Percentiles rank a stretch among this genome's conserved stretches.
These are phyloP conservation scores for Spongilla lacustris DNA, from an alignment of 37 sponge, comb jelly and placozoan species.

Conservation along the genomic window DNA sequence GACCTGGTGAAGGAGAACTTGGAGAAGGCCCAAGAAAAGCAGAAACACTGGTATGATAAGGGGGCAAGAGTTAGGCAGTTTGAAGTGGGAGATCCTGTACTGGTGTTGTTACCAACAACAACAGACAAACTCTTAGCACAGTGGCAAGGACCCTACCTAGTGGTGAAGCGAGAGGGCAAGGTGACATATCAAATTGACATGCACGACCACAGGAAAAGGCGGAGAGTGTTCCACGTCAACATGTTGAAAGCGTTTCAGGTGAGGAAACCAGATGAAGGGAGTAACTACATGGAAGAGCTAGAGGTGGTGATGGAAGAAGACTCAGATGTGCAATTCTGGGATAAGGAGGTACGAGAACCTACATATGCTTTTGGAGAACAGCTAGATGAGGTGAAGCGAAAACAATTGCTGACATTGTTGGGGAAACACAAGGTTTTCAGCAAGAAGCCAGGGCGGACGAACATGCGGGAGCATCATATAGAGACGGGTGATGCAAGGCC, in stretches of 20 bases:
- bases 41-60: constrained; percentile 40
- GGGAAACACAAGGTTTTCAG: too few relatives aligned
- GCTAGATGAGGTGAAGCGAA: too few relatives aligned
- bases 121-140: constrained; percentile 10
- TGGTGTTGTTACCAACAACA: constrained; percentile 32
- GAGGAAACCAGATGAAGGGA: too few relatives aligned
- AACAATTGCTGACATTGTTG: too few relatives aligned
- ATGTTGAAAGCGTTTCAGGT: constrained; percentile 20
- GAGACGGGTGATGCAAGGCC: too few relatives aligned
- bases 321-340: too few relatives aligned
- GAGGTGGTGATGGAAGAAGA: too few relatives aligned
- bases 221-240: constrained; percentile 35
- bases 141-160: constrained; percentile 45
- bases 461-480: too few relatives aligned
- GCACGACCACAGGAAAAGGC: constrained; percentile 22
- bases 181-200: constrained; percentile 28
- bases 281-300: too few relatives aligned
- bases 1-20: constrained; percentile 29
- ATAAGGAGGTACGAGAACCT: too few relatives aligned
- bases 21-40: constrained; percentile 9
- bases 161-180: constrained; percentile 1
- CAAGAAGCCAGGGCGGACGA: too few relatives aligned
- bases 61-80: constrained; percentile 7
- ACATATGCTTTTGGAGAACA: too few relatives aligned
- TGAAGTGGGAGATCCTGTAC: constrained; percentile 25